Conservation (phyloP, 2,797 vertebrate species). For the Alosa sapidissima region DNA sequence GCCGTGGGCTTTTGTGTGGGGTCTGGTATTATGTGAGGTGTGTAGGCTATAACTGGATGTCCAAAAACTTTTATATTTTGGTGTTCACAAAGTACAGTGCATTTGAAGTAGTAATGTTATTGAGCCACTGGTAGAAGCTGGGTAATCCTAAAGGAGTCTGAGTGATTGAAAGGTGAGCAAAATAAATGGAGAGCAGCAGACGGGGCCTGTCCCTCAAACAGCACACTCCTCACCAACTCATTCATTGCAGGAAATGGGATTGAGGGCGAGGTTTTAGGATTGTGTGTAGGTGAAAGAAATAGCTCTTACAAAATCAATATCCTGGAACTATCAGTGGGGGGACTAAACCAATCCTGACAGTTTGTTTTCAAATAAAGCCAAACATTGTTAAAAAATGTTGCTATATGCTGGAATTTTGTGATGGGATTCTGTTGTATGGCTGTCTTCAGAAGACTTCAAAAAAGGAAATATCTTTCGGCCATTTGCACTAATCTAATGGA, state of each 20-base stretch:
- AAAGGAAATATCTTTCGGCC: neutral
- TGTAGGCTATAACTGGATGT: neutral
- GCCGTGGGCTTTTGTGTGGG: neutral
- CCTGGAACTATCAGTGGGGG: neutral
- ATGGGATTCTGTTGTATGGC: neutral
- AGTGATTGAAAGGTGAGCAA: neutral
- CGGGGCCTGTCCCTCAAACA: neutral
- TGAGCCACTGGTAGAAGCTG: neutral
- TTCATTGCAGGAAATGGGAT: neutral
- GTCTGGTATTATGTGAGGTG: neutral
- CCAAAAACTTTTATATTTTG: neutral
- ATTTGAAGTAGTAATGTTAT: neutral
- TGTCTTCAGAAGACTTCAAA: neutral
- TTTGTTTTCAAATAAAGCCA: neutral
- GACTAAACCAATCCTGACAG: neutral
- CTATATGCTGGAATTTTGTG: neutral
- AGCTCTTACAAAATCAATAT: conserved; percentile 3
- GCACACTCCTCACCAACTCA: neutral
- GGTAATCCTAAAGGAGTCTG: neutral
- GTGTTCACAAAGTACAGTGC: neutral
- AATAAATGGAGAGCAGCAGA: neutral
- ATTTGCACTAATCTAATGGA: too few species aligned
- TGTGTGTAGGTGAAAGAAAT: neutral
- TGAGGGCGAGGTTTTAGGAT: neutral
- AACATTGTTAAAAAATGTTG: neutral